Evolutionary conservation across 2,888 invertebrate species (phyloP), one percentile per base, ranked within the genome.

Genomic region (Isotomurus palustris): DNA sequence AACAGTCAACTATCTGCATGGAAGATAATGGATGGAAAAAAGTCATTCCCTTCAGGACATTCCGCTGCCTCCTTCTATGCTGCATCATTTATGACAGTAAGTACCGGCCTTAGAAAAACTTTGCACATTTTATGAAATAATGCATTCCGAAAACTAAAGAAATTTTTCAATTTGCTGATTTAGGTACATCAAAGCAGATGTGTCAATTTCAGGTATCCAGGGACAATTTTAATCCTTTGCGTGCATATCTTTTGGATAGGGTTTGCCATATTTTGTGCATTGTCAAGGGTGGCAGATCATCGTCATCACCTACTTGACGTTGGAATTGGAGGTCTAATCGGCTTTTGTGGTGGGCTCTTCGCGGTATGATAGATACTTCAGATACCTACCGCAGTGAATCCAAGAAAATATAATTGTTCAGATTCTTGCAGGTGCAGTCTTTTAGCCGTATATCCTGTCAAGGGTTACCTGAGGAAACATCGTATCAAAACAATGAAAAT

Each of bases 261-360:
- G 1, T 87, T 85, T 82, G 81, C 83, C 0, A 75, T 82, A 0
- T 75, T 82, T 28, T 86, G 86, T 72, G 81, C 85, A 0, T 74
- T 86, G 32, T 82, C 84, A 14, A 77, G 88, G 64, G 80, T 88
- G 64, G 81, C 83, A 0, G 88, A 88, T 74, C 80, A 83, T 73
- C 77, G 87, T 24, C 88, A 88, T 73, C 87, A 87, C 73, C 87
- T 87, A 85, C 86, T 86, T 85, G 88, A 88, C 72, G 87, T 88
- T 0, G 74, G 84, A 1, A 81, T 80, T 25, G 88, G 88, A 0
- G 77, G 77, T 0, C 53, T 77, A 0, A 75, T 87, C 71, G 88
- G 87, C 0, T 61, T 80, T 0, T 66, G 78, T 21, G 79, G 80
- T 57, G 82, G 81, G 25, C 63, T 81, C 17, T 83, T 84, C 71